Evolutionary conservation across 2,888 invertebrate species (phyloP).

Genomic region (Temnothorax rugatulus): DNA sequence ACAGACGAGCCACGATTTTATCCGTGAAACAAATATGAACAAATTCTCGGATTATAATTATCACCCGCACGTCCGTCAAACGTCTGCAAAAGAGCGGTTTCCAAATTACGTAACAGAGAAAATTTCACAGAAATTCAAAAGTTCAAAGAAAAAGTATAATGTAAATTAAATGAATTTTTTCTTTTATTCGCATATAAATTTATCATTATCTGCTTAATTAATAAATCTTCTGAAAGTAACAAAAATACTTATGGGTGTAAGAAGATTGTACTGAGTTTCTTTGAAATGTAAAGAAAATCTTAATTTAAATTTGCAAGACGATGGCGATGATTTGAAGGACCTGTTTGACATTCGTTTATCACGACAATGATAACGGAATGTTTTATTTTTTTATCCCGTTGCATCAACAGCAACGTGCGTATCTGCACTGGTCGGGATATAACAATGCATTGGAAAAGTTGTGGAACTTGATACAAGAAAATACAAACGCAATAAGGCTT

Average conservation of each 20-base stretch:
- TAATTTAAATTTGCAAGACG: not conserved
- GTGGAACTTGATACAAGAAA: not conserved
- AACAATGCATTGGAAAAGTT: constrained; percentile 13
- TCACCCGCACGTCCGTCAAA: not conserved
- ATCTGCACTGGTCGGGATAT: not conserved
- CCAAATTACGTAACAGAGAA: not conserved
- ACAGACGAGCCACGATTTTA: constrained; percentile 25
- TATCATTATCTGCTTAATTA: not conserved
- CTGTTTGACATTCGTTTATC: not conserved
- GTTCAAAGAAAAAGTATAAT: not conserved
- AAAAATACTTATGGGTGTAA: not conserved
- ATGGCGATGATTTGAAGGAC: not conserved
- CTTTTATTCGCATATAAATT: not conserved
- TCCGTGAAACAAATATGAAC: not conserved
- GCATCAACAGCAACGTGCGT: not conserved
- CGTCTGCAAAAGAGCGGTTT: not conserved
- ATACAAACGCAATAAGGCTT: no score
- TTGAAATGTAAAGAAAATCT: not conserved
- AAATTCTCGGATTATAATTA: constrained; percentile 42
- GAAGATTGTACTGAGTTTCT: not conserved
- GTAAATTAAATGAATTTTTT: not conserved
- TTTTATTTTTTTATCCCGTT: constrained; percentile 19
- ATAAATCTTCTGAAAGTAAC: not conserved
- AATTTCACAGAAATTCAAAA: not conserved
- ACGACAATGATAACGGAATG: not conserved